Evolutionary conservation across 37 sponge, comb jelly and placozoan species (phyloP), one percentile per base, ranked within the genome.

Genomic region (Diacarnus erythraeanus): DNA sequence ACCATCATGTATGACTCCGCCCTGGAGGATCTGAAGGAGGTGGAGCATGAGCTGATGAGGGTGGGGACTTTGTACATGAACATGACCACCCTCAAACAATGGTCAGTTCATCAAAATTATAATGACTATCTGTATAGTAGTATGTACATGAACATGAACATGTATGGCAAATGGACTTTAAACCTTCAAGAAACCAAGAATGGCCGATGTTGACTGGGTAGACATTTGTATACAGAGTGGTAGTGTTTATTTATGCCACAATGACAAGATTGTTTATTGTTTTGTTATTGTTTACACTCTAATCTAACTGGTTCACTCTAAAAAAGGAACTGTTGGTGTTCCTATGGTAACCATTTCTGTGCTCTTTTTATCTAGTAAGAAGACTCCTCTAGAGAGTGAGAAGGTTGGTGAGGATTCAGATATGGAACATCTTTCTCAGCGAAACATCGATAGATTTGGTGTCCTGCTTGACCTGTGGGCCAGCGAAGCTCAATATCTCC

Each of bases 391-490:
- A n/a, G n/a, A n/a, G n/a, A n/a, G n/a, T 47, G 51, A 30, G 66
- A 35, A 26, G 31, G 31, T 5, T 30, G 66, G 5, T 39, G 33
- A 20, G 15, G 66, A 76, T 12, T 41, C 51, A 9, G 82, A 90
- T 22, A 8, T 76, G 31, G 47, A 38, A n/a, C 22, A 37, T 31
- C 61, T 29, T 43, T 41, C 81, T n/a, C 74, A 80, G 36, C 54
- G 25, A 20, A 8, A 23, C 18, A 80, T 83, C 42, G 95, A 94
- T 70, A 69, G 91, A 21, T 94, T 90, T 80, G 84, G 78, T 42
- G 68, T 94, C 0, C 80, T 94, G 42, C 80, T 84, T 21, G 95
- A 94, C 77, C 60, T 94, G 20, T 94, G 95, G 95, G 81, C 38
- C 66, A 59, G 70, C 57, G 91, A 93, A 61, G 88, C 34, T 25